Base-by-base conservation (phyloP, 1,140 invertebrate species). In the Gerris buenoi region DNA sequence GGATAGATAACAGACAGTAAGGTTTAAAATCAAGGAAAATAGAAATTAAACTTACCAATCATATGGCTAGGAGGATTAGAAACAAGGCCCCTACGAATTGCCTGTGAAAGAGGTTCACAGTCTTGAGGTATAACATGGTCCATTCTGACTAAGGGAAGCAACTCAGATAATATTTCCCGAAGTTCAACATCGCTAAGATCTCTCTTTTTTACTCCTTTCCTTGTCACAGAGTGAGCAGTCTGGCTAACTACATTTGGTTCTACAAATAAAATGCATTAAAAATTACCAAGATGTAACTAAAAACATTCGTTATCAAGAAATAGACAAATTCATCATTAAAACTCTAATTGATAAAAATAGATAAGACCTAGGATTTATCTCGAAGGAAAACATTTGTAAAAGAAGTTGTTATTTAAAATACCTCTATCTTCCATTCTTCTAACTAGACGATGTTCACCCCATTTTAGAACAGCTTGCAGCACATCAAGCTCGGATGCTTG, bases 221-320 rank as follows among this genome's bases (percentile, higher is more conserved):
- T 83, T 15, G 90, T 84, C 27, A 94, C 89, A 56, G 90, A 93
- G 77, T 95, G 92, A 23, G 92, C 89, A 5, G 93, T 95, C 75
- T 95, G 91, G 74, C 87, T 93, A 33, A 96, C 81, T 62, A 96
- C 77, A 80, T 95, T 95, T 10, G 93, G 93, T 75, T 96, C 94
- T 82, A 82, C 73, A 77, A 78, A 68, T 63, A 69, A 64, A n/a
- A n/a, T 64, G 66, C 67, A 66, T 25, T 27, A 61, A 66, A 29
- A 25, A 25, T 56, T 60, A 22, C 10, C 23, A 60, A 60, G 15
- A 14, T 13, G 22, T 22, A 60, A 60, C 23, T 14, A 5, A 22
- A 60, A 60, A 22, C 23, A 60, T 18, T n/a, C n/a, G n/a, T n/a
- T n/a, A n/a, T n/a, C n/a, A n/a, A n/a, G n/a, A n/a, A n/a, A n/a